Base-by-base conservation (phyloP, 2,113 vertebrate species). In the Zosterops borbonicus region DNA sequence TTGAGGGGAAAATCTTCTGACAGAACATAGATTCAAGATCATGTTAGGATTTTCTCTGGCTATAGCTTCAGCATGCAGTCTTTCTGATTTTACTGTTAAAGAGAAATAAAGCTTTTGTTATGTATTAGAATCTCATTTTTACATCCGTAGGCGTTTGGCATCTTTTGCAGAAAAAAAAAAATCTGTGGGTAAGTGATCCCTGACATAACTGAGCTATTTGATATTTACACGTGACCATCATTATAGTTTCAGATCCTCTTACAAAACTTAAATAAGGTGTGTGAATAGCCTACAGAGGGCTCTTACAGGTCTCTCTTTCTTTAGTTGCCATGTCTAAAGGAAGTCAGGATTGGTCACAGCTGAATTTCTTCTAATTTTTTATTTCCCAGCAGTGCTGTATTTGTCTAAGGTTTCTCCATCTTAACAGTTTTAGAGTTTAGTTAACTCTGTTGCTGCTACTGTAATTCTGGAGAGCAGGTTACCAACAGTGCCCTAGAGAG, bases 191-290 rank as follows among this genome's bases (percentile, higher is more conserved):
- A 94, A 67, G 47, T 60, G 53, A 33, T 71, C 85, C 11, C 76
- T 71, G 55, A 47, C 58, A 59, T 60, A 84, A 68, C 46, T 19
- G 58, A 68, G 37, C 23, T 87, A 71, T 95, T 78, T 87, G 46
- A 39, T 83, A 89, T 82, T 89, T 93, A 60, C 49, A 31, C 6
- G 5, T 50, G 65, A 81, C 88, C 19, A 82, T 82, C 58, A 42
- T 86, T 90, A 86, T n/a, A n/a, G 49, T 84, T 92, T 90, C 65
- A 92, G 79, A 70, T 90, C 73, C 69, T 90, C 83, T 94, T 76
- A 62, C 80, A 94, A 84, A 93, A 85, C 67, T 89, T 90, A 89
- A 95, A 96, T 94, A 96, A 89, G 60, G 79, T 92, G 83, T 76
- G 64, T 95, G 80, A 96, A 78, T 82, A 94, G 83, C 62, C 90